phyloP scores from a whole-genome alignment of 2,113 vertebrate species.

The Camarhynchus parvulus region DNA sequence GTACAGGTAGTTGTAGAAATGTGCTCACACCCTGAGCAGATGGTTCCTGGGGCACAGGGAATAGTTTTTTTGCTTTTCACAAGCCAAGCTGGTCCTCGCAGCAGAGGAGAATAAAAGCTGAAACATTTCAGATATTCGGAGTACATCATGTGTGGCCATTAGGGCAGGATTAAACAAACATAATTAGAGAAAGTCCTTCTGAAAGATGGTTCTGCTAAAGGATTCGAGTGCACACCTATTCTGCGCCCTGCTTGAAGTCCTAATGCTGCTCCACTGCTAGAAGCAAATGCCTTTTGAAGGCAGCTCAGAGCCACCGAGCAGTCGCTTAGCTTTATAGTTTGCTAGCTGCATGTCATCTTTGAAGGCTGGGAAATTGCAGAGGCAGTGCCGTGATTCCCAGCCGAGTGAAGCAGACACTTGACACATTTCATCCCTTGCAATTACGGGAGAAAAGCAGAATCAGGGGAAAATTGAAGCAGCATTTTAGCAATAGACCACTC shows the following conservation, averaged over 20 bases:
- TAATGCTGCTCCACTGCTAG: not conserved
- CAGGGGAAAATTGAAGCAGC: not conserved
- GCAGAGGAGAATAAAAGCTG: not conserved
- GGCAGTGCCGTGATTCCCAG: conserved; percentile 56
- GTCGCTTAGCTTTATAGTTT: conserved; percentile 52
- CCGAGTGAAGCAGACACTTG: conserved; percentile 49
- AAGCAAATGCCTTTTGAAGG: conserved; percentile 59
- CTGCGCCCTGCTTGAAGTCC: conserved; percentile 30
- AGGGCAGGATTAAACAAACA: conserved; percentile 47
- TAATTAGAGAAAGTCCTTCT: conserved; percentile 21
- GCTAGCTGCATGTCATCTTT: conserved; percentile 63
- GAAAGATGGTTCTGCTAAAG: not conserved
- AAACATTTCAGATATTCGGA: not conserved
- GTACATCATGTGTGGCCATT: not conserved
- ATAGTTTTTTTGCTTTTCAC: not conserved
- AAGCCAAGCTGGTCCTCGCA: not conserved
- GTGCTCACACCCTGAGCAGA: not conserved
- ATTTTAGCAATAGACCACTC: conserved; percentile 47
- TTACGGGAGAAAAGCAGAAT: conserved; percentile 57
- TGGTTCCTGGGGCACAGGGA: not conserved
- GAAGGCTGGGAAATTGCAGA: conserved; percentile 65
- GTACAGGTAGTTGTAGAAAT: not conserved
- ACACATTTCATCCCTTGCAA: conserved; percentile 61
- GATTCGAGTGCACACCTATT: not conserved
- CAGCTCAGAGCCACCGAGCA: conserved; percentile 50